Conservation (phyloP, 2,113 vertebrate genomes). For the Columba janthina region DNA sequence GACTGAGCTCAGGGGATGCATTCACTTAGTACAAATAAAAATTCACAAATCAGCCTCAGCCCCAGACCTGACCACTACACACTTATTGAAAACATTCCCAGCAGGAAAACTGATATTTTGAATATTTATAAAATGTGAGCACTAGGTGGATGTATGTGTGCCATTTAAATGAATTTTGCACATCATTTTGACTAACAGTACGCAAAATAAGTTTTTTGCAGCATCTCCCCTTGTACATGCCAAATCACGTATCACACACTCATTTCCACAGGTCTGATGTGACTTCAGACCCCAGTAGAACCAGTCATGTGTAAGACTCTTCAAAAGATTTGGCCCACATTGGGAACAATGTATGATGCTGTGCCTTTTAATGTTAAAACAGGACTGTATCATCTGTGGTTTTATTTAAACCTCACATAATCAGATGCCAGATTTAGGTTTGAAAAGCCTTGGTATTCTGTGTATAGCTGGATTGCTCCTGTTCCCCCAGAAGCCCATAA, state of each 20-base stretch:
- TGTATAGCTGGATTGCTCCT: not conserved
- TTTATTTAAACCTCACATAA: not conserved
- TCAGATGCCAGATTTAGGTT: not conserved
- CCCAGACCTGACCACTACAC: not conserved
- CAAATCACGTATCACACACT: not conserved
- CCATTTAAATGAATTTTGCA: not conserved
- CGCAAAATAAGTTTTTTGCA: not conserved
- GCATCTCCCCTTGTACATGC: rapidly evolving
- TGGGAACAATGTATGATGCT: not conserved
- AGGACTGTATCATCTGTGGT: not conserved
- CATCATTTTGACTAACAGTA: not conserved
- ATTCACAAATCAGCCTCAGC: not conserved
- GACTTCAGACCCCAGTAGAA: not conserved
- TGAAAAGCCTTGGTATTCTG: not conserved
- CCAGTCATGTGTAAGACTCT: not conserved
- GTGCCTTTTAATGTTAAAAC: not conserved
- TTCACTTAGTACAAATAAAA: not conserved
- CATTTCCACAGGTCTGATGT: not conserved
- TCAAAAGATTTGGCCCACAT: not conserved
- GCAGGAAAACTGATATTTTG: not conserved
- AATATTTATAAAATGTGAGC: not conserved
- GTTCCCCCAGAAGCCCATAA: not conserved
- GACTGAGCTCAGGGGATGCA: not conserved
- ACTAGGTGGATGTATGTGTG: not conserved
- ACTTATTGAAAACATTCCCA: not conserved